Conservation (phyloP, 2,113 vertebrate species). For the Parus major region DNA sequence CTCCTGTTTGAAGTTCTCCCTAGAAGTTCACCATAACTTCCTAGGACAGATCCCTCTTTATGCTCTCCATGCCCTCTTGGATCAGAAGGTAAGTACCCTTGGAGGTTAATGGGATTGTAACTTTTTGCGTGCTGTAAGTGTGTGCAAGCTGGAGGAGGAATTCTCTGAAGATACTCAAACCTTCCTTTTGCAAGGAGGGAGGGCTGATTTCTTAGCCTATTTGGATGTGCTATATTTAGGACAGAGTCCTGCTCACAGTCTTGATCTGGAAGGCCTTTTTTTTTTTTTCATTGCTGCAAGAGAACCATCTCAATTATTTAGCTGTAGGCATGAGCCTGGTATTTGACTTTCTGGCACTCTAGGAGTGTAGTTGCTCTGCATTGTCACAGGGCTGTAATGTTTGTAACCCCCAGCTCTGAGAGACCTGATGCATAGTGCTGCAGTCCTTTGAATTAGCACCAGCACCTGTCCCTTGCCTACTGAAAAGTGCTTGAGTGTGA, state of each 20-base stretch:
- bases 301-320: neutral
- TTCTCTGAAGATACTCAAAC: neutral
- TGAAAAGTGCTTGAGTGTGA: neutral
- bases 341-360: neutral
- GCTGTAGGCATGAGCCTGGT: neutral
- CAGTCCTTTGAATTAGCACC: neutral
- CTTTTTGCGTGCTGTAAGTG: neutral
- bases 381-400: neutral
- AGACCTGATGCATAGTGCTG: accelerated
- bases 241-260: neutral
- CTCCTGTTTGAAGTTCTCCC: neutral
- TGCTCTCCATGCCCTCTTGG: neutral
- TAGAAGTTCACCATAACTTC: neutral
- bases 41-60: neutral
- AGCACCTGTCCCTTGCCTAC: accelerated
- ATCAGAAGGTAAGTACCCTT: neutral
- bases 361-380: neutral
- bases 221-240: neutral
- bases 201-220: neutral
- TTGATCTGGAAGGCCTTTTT: neutral
- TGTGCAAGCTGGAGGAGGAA: neutral
- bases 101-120: neutral
- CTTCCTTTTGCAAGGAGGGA: neutral
- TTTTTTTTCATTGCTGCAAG: neutral
- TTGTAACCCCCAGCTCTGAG: neutral